These are phyloP conservation scores for Dasypogon diadema DNA, from an alignment of 2,888 invertebrate species.

Conservation along the genomic window DNA sequence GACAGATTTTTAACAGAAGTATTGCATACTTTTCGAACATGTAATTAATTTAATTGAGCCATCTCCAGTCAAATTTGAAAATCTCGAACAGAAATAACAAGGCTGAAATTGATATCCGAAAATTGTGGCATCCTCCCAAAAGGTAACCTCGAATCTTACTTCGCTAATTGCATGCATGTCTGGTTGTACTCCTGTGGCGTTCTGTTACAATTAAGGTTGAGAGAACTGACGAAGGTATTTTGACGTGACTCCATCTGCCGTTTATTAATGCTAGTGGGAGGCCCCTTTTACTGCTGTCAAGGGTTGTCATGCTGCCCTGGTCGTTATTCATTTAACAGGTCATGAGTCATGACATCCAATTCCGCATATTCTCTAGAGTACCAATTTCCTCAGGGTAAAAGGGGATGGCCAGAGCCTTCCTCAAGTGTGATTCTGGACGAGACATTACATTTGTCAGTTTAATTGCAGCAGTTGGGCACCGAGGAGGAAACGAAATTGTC, in stretches of 20 bases:
- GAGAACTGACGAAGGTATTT: slow-evolving; percentile 38
- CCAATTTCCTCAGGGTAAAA: neutral
- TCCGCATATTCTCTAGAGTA: neutral
- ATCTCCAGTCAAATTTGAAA: neutral
- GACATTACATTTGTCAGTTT: slow-evolving; percentile 20
- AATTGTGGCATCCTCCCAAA: neutral
- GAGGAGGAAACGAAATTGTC: too few species aligned
- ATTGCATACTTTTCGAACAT: too few species aligned
- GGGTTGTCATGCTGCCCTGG: slow-evolving; percentile 31
- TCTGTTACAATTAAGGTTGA: neutral
- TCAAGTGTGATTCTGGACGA: neutral
- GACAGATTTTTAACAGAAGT: too few species aligned
- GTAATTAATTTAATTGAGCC: neutral
- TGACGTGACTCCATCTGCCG: slow-evolving; percentile 35
- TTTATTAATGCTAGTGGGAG: slow-evolving; percentile 34
- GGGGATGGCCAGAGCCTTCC: slow-evolving; percentile 1
- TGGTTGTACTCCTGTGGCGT: neutral
- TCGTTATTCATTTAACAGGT: slow-evolving; percentile 27
- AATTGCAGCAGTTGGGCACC: slow-evolving; percentile 24
- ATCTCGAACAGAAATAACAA: neutral
- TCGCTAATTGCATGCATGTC: neutral
- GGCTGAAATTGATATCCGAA: neutral
- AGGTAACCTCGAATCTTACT: neutral
- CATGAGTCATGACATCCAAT: slow-evolving; percentile 31
- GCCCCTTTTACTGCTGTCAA: slow-evolving; percentile 23